phyloP scores from a whole-genome alignment of 2,113 vertebrate genomes.

The Alligator sinensis region DNA sequence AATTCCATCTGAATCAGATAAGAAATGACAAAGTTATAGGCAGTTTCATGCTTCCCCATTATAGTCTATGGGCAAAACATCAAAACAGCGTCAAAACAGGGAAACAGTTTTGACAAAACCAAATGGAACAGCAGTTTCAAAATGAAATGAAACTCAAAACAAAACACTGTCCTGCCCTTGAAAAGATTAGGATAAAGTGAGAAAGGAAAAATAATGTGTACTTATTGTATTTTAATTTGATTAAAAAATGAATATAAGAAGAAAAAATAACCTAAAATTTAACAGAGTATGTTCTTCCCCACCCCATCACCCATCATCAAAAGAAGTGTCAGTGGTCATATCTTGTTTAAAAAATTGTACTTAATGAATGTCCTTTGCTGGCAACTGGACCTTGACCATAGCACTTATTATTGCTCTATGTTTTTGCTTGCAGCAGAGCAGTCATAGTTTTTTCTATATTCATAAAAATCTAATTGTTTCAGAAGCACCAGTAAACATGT shows the following conservation, averaged over 20 bases:
- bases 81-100: too few relatives aligned
- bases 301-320: background rate
- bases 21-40: too few relatives aligned
- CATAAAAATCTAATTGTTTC: constrained; percentile 22
- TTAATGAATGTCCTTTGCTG: constrained; percentile 13
- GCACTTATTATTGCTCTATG: background rate
- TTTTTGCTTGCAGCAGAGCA: background rate
- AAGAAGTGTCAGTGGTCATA: background rate
- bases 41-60: too few relatives aligned
- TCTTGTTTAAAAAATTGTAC: background rate
- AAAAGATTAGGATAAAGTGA: fast-evolving
- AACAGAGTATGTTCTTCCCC: too few relatives aligned
- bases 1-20: too few relatives aligned
- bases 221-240: background rate
- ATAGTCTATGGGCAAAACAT: too few relatives aligned
- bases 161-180: too few relatives aligned
- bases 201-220: background rate
- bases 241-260: background rate
- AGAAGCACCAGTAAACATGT: background rate
- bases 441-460: background rate
- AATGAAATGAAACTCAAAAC: too few relatives aligned
- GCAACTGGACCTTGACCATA: constrained; percentile 4
- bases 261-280: background rate
- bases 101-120: too few relatives aligned
- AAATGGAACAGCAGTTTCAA: too few relatives aligned